Evolutionary conservation across 2,113 vertebrate species (phyloP), one percentile per base, ranked within the genome.

Genomic region (Haemorhous mexicanus): DNA sequence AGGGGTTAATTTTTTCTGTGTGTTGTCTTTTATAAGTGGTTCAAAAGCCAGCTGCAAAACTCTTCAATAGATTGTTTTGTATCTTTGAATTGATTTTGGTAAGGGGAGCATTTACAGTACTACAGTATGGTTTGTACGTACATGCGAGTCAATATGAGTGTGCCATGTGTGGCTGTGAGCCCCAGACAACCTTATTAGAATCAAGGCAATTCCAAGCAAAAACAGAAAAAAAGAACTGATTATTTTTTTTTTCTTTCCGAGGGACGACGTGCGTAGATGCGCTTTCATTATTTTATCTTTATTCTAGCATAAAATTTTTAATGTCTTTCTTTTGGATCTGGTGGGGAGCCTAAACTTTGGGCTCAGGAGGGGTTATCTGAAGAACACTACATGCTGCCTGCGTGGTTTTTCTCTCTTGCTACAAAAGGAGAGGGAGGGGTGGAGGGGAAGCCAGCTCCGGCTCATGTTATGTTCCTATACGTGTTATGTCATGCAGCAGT

Each of bases 31-130:
- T 97, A 82, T 97, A 98, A 98, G 98, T 98, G 97, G 97, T 98
- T 98, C 97, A 97, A 98, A 98, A 97, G 96, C 97, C 97, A 97
- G 98, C 98, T 98, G 97, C 98, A 98, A 97, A 98, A 98, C 97
- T 98, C 98, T 96, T 97, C 97, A 97, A 97, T 97, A 98, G 96
- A 98, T 97, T 97, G 97, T 97, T 98, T 97, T 97, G 96, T 97
- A 85, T 98, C 97, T 98, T 97, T 94, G 97, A 97, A 98, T 97
- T 98, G 98, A 98, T 98, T 98, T 98, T 97, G 97, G 97, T 92
- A 96, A 97, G 92, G 96, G 96, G 97, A 97, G 94, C 96, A 94
- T 97, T 98, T 97, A 93, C 93, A 81, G 93, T 96, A 96, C 90
- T 91, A 86, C 86, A 75, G 90, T 84, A 77, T 59, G 81, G 83